Base-by-base conservation (phyloP, 2,797 vertebrate genomes). In the Lepilemur ruficaudatus region DNA sequence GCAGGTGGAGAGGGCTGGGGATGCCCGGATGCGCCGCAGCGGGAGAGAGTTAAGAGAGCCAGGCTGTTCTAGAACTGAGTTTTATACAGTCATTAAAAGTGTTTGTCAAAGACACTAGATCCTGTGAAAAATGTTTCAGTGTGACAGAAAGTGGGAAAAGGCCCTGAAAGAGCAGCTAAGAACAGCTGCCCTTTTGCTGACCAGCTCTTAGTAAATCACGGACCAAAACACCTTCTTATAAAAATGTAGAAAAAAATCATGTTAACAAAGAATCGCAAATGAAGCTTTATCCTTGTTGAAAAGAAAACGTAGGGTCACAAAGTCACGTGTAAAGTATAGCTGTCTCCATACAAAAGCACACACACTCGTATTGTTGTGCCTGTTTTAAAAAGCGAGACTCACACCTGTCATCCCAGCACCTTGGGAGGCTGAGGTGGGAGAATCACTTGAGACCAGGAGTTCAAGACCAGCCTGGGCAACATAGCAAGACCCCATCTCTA, bases 1-100 rank as follows among this genome's bases (percentile, higher is more conserved):
- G 28, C 20, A 3, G 0, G 4, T 5, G 3, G 78, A 57, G 55
- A 6, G 12, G 1, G 22, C 3, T 3, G 7, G 35, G 43, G 41
- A 25, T 7, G 1, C 23, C 57, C 32, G 2, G 0, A 0, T 57
- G 8, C 7, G 7, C 43, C 20, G 0, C 2, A 0, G 25, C 0
- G 0, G 91, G 25, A 1, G 7, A 9, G n/a, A 6, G 50, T 41
- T 38, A 15, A 20, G 52, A 20, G 43, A 20, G 32, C 63, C 4
- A 4, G 46, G 12, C 20, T 30, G 18, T 46, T 30, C 18, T 12
- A 9, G 59, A 17, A 20, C 1, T 5, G 17, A 5, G 10, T 1
- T 9, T 35, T 14, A 4, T 0, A 0, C 35, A 12, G 72, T 85
- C 48, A 4, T 35, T 30, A 5, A 38, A 46, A 79, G 5, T 4